Evolutionary conservation across 2,888 invertebrate genomes (phyloP).

Genomic region (Tillus elongatus): DNA sequence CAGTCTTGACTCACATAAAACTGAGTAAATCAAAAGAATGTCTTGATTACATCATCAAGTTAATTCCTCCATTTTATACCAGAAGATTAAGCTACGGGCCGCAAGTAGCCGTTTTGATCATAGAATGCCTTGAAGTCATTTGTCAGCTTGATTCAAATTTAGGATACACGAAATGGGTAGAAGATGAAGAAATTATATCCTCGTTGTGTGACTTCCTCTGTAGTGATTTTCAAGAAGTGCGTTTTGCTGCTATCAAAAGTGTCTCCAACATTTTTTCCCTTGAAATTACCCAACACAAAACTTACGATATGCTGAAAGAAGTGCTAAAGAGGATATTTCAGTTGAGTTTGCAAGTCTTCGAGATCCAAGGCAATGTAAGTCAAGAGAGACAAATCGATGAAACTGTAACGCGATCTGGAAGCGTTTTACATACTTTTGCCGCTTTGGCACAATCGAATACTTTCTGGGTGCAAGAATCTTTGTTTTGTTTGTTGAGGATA

Average conservation of each 20-base stretch:
- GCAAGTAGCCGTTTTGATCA: conserved; percentile 33
- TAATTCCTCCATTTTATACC: conserved; percentile 29
- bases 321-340: neutral
- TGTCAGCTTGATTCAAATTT: conserved; percentile 29
- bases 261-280: conserved; percentile 32
- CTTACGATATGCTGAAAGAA: neutral
- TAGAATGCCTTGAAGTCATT: conserved; percentile 37
- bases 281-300: conserved; percentile 12
- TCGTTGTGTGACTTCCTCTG: conserved; percentile 33
- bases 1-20: neutral
- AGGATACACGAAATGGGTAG: conserved; percentile 25
- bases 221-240: conserved; percentile 38
- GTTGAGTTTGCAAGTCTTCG: conserved; percentile 28
- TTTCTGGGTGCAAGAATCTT: conserved; percentile 45
- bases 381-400: conserved; percentile 49
- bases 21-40: neutral
- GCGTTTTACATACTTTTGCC: conserved; percentile 49
- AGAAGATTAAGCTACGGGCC: conserved; percentile 35
- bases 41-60: conserved; percentile 5
- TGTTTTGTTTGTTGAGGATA: conserved; percentile 48
- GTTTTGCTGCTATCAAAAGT: conserved; percentile 38
- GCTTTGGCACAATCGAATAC: conserved; percentile 47
- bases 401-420: conserved; percentile 47
- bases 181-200: conserved; percentile 23
- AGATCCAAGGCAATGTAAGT: conserved; percentile 39